Conservation (phyloP, 2,888 invertebrate species). For the Calephelis perditalis region DNA sequence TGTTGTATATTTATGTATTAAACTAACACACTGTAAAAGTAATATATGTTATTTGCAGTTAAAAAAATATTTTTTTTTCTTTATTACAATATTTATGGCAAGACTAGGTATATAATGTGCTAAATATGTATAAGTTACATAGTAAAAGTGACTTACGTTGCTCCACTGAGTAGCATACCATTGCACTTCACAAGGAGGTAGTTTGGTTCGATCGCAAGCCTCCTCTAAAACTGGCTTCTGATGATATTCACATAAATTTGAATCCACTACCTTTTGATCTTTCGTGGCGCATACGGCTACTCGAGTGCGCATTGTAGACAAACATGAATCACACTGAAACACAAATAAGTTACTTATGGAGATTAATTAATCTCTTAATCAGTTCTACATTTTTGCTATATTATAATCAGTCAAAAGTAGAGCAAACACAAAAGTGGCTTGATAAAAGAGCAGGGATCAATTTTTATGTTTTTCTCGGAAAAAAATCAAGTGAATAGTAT, state of each 20-base stretch:
- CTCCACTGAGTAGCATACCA: conserved; percentile 97
- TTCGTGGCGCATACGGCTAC: conserved; percentile 85
- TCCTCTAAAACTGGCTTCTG: conserved; percentile 81
- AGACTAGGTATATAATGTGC: background rate
- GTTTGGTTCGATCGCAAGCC: conserved; percentile 78
- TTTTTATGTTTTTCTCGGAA: background rate
- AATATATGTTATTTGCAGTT: no score
- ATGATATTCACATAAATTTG: conserved; percentile 83
- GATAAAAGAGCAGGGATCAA: background rate
- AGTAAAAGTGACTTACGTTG: conserved; percentile 78
- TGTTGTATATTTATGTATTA: no score
- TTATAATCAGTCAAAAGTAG: no score
- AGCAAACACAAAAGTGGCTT: no score
- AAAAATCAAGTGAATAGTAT: no score
- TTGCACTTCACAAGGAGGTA: conserved; percentile 83
- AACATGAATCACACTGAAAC: conserved; percentile 87
- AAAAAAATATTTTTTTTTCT: no score
- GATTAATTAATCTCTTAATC: no score
- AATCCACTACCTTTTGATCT: conserved; percentile 81
- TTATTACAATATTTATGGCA: no score
- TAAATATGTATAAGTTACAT: conserved; percentile 1
- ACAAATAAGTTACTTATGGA: no score
- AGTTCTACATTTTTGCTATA: no score
- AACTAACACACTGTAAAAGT: no score
- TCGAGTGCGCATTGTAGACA: conserved; percentile 85